Conservation (phyloP, 2,113 vertebrate genomes). For the Silurus glanis region DNA sequence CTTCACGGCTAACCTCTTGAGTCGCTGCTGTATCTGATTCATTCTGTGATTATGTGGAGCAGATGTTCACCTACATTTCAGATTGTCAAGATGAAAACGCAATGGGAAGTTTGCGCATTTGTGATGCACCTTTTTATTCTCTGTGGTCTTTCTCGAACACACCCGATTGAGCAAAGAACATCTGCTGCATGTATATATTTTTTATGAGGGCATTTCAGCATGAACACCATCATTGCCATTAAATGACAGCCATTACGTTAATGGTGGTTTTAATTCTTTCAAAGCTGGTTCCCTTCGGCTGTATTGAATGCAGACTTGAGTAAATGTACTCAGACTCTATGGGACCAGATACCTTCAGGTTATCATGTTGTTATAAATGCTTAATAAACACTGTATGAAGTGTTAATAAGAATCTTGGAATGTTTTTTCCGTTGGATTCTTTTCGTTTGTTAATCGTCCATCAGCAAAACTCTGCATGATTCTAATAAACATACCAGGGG, state of each 20-base stretch:
- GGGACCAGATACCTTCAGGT: not conserved
- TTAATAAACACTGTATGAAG: too few species aligned
- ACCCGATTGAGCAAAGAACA: not conserved
- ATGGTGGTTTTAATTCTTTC: not conserved
- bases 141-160: not conserved
- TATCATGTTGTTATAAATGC: not conserved
- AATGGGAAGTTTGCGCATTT: not conserved
- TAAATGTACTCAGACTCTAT: not conserved
- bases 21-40: not conserved
- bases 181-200: not conserved
- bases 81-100: not conserved
- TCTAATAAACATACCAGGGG: not conserved
- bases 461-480: not conserved
- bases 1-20: not conserved
- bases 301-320: not conserved
- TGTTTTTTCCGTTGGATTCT: not conserved
- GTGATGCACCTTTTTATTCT: constrained; percentile 9
- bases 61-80: constrained; percentile 18
- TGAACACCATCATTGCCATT: constrained; percentile 11
- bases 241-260: constrained; percentile 7
- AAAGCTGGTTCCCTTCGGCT: not conserved
- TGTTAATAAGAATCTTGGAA: not conserved
- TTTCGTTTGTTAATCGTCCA: not conserved
- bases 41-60: constrained; percentile 15
- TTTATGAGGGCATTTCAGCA: not conserved